Conservation (phyloP, 2,888 invertebrate genomes). For the Synanthedon formicaeformis region DNA sequence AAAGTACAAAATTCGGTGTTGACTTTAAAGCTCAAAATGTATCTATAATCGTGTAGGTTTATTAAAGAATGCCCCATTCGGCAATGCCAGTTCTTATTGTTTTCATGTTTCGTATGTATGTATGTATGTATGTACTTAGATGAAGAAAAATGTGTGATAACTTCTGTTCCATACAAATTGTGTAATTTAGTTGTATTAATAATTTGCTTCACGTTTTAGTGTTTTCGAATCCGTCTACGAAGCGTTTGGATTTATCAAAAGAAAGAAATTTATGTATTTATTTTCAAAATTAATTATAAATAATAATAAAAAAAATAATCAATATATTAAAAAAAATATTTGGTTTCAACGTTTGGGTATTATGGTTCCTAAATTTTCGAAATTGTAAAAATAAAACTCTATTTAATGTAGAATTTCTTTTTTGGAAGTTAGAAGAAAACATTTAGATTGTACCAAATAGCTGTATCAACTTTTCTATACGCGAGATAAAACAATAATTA, state of each 20-base stretch:
- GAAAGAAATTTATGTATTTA: conserved; percentile 52
- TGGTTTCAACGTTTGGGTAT: conserved; percentile 68
- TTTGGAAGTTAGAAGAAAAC: conserved; percentile 55
- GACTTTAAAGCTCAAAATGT: conserved; percentile 60
- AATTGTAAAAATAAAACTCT: conserved; percentile 65
- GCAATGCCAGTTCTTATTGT: conserved; percentile 46
- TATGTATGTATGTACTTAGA: conserved; percentile 15
- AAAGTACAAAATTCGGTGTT: conserved; percentile 71
- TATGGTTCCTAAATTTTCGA: conserved; percentile 72
- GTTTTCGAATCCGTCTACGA: conserved; percentile 66
- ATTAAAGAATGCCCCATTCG: conserved; percentile 52
- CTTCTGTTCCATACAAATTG: conserved; percentile 44
- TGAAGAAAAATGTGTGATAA: conserved; percentile 38
- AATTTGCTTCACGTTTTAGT: conserved; percentile 52
- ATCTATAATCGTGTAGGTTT: conserved; percentile 55
- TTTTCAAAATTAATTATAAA: conserved; percentile 67
- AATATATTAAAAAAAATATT: conserved; percentile 45
- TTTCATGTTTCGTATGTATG: conserved; percentile 44
- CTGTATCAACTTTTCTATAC: conserved; percentile 69
- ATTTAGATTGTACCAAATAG: conserved; percentile 68
- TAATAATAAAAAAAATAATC: conserved; percentile 27
- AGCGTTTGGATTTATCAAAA: conserved; percentile 57
- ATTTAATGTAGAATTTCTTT: conserved; percentile 66
- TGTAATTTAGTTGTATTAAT: conserved; percentile 24
- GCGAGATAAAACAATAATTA: conserved; percentile 54